A percentile compares a stretch with the other conserved stretches of the same genome.
These are phyloP conservation scores for Eleutherodactylus coqui DNA, from an alignment of 2,797 vertebrate species.

Conservation along the genomic window DNA sequence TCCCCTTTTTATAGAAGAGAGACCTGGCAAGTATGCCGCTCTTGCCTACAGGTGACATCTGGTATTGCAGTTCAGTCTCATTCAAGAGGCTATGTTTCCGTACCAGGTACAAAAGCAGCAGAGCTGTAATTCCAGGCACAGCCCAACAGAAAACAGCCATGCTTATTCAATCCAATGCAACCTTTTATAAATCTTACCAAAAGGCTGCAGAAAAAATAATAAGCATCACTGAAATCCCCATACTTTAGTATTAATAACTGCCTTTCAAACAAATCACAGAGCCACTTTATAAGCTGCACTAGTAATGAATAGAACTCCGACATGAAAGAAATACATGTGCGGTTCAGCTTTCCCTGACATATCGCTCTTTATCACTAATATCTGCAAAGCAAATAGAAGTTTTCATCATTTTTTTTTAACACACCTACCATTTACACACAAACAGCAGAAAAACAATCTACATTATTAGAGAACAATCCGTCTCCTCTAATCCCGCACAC, in stretches of 20 bases:
- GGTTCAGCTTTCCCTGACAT: background rate
- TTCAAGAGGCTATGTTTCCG: background rate
- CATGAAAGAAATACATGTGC: conserved; percentile 13
- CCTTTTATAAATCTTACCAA: background rate
- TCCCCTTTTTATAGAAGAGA: too few relatives aligned
- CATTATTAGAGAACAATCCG: conserved; percentile 60
- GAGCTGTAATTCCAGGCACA: background rate
- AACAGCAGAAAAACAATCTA: conserved; percentile 58
- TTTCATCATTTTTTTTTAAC: conserved; percentile 5
- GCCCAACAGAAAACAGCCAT: background rate
- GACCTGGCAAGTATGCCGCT: too few relatives aligned
- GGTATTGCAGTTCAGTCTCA: too few relatives aligned
- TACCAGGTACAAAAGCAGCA: background rate
- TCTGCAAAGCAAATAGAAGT: background rate
- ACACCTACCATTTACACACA: conserved; percentile 57
- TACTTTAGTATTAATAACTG: background rate
- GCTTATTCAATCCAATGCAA: background rate
- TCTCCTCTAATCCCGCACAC: conserved; percentile 55
- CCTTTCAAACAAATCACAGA: conserved; percentile 8
- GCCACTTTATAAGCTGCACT: background rate
- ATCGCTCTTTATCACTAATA: background rate
- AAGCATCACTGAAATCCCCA: background rate
- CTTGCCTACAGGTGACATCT: too few relatives aligned
- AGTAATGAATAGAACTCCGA: background rate
- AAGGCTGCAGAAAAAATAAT: background rate